Evolutionary conservation across 2,113 vertebrate species (phyloP), one percentile per base, ranked within the genome.

Genomic region (Rhinichthys klamathensis): DNA sequence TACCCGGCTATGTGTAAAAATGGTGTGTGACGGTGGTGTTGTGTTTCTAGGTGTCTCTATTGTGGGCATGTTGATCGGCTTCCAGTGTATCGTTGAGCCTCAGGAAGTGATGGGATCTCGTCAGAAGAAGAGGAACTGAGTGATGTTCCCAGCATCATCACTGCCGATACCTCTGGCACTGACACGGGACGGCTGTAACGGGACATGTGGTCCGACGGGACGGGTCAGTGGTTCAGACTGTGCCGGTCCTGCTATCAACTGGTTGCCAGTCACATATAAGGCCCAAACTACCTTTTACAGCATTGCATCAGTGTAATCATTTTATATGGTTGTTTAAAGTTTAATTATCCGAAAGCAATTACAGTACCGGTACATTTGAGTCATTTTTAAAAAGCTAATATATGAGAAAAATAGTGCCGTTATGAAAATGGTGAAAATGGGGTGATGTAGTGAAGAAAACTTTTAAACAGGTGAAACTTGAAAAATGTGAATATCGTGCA

Each of bases 121-220:
- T 69, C 96, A 94, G 86, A 99, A 98, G 94, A 99, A 99, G 90
- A 95, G 96, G 80, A 98, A 96, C 89, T 99, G 93, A 97, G 35
- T 65, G 3, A 4, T 18, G 27, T 46, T 80, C 38, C 2, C 79
- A 3, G 6, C 73, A 51, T 74, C 12, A 18, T 4, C 63, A 21
- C 70, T 49, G 13, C 0, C 32, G 27, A 67, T 8, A 2, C 1
- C 32, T 23, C 23, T 10, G 18, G 32, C 32, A 3, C 8, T 21
- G 18, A 11, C 4, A 2, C 8, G 8, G 32, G 65, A 35, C 30
- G 61, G 1, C 2, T 13, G 60, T 63, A 25, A 63, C 6, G 12
- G 25, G 61, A 65, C 16, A 21, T 54, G 51, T 6, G 51, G 51
- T 6, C 12, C 10, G 4, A 35, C 12, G 15, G 6, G 7, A 6